Evolutionary conservation across 2,888 invertebrate genomes (phyloP), one percentile per base, ranked within the genome.

Genomic region (Thereva nobilitata): DNA sequence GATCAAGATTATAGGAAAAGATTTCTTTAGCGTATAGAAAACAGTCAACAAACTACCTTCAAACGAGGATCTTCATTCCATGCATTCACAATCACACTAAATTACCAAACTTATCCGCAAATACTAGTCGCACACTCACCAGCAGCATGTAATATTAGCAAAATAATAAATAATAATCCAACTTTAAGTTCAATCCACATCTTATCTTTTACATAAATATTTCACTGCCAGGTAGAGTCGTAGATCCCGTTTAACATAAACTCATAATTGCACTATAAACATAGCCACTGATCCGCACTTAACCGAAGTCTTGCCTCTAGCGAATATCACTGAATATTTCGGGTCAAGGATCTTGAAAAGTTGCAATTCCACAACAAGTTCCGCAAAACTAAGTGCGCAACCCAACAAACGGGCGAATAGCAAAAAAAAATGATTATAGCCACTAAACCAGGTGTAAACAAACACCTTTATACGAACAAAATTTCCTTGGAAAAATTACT

Each of bases 121-220:
- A 23, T 23, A 23, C 23, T 23, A 23, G 23, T 23, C 23, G 23
- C 23, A 23, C 23, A 23, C 23, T 23, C 23, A 23, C 23, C 23
- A 23, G 23, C 23, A 23, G 23, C 23, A 23, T 23, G 23, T 23
- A 2, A 23, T 23, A 23, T 23, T 23, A 23, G 23, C 23, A 23
- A 35, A 5, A 38, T 23, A 37, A 53, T 35, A 53, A 45, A 44
- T 42, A 57, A 57, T 12, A 64, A 40, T 64, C 63, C 63, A 64
- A 50, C 44, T 40, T 53, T 50, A 44, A 40, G n/a, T 44, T 50
- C 53, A 37, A 53, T 64, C 63, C 63, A 53, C 63, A 64, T 64
- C 3, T 52, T 64, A 64, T 64, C 3, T 52, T 64, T 63, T 34
- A 34, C 37, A 47, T 35, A 23, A 23, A 23, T 23, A 23, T 23